Evolutionary conservation across 30 jellyfish, hydroid and myxozoan species (phyloP), one percentile per base, ranked within the genome.

Genomic region (Chrysaora quinquecirrha): DNA sequence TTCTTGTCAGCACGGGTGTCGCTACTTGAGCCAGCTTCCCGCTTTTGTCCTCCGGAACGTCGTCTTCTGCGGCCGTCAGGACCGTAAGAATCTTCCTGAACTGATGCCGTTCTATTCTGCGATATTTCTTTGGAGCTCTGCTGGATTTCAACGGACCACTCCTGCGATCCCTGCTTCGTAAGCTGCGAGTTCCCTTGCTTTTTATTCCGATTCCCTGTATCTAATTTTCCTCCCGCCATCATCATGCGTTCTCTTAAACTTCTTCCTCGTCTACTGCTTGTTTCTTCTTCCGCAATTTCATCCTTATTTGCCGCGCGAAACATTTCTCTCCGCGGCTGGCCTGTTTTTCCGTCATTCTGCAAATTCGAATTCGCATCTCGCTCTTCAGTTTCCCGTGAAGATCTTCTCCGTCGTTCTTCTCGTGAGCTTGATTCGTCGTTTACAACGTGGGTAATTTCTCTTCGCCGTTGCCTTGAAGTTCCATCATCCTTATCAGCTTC

Each of bases 241-340:
- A 38, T 38, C 54, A 38, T 38, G 54, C 54, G 54, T 38, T 38
- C 54, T 38, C 14, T 38, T 14, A 38, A 14, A 38, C 54, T 38
- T 38, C 54, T 38, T 38, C 54, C 11, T 14, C 54, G 54, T 38
- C 14, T 38, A 14, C 54, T 14, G 54, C 54, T 6, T 14, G 6
- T 6, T 14, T 38, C 54, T 38, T 3, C 29, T 52, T 52, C 6
- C 19, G 9, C 68, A 52, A 3, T 25, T 52, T 52, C 68, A 52
- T 52, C 68, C 25, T 52, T 9, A 43, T 75, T 43, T 33, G 24
- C 79, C 28, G 18, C 65, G 78, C 78, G 27, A 9, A n/a, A n/a
- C n/a, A n/a, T n/a, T n/a, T n/a, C n/a, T n/a, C n/a, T n/a, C n/a
- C n/a, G n/a, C n/a, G n/a, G n/a, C n/a, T n/a, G n/a, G n/a, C n/a